phyloP scores from a whole-genome alignment of 2,113 vertebrate genomes.

The Rhodinocichla rosea region DNA sequence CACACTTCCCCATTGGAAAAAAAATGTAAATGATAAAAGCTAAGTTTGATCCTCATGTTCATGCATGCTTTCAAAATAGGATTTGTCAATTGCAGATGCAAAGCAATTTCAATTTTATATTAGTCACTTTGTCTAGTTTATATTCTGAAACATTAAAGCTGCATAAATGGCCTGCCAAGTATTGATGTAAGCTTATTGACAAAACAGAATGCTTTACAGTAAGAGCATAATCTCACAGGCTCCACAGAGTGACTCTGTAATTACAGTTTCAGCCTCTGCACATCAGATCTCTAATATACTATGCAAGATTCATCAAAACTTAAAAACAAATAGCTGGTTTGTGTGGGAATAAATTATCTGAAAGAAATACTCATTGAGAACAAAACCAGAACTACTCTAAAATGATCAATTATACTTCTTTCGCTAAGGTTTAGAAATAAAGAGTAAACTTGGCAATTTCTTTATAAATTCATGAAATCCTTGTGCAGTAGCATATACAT shows the following conservation, averaged over 20 bases:
- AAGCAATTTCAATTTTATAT: conserved; percentile 61
- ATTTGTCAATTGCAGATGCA: conserved; percentile 71
- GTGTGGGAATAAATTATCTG: conserved; percentile 31
- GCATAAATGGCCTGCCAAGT: conserved; percentile 68
- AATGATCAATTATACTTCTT: not conserved
- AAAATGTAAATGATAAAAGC: conserved; percentile 68
- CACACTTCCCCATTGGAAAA: conserved; percentile 44
- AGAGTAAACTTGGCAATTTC: not conserved
- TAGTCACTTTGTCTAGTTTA: conserved; percentile 64
- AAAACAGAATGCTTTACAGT: conserved; percentile 67
- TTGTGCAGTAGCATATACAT: not conserved
- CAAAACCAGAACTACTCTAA: not conserved
- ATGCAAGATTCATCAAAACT: not conserved
- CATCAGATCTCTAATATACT: not conserved
- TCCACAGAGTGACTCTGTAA: conserved; percentile 40
- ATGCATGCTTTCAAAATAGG: conserved; percentile 67
- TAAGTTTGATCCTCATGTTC: conserved; percentile 65
- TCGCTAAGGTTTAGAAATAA: not conserved
- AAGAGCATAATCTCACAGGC: conserved; percentile 53
- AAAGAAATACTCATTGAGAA: conserved; percentile 12
- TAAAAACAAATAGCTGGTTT: not conserved
- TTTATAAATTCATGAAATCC: not conserved
- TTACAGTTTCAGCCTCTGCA: conserved; percentile 33
- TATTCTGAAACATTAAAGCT: conserved; percentile 65
- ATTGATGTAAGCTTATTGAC: conserved; percentile 70